These are phyloP conservation scores for Poeciliopsis retropinna DNA, from an alignment of 2,113 vertebrate species.

Conservation along the genomic window DNA sequence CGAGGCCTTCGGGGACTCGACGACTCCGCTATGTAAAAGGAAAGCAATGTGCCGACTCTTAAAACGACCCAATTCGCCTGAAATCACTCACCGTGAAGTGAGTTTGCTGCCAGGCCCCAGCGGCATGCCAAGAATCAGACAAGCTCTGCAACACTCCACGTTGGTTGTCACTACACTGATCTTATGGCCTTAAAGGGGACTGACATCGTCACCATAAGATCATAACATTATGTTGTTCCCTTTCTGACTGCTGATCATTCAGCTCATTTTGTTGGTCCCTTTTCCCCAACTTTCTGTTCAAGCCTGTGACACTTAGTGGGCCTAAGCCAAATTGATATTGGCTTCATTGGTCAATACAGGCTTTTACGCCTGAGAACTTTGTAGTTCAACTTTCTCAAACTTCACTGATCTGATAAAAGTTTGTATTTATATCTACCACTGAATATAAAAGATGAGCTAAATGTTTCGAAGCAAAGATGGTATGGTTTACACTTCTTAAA, in stretches of 20 bases:
- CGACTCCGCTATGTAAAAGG: slow-evolving; percentile 10
- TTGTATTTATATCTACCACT: neutral
- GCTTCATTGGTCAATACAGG: slow-evolving; percentile 13
- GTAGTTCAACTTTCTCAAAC: neutral
- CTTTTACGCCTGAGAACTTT: neutral
- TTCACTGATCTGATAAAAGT: neutral
- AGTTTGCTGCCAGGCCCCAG: slow-evolving; percentile 18
- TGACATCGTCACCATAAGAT: slow-evolving; percentile 15
- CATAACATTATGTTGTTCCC: slow-evolving; percentile 6
- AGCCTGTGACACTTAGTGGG: slow-evolving; percentile 22
- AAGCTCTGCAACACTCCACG: slow-evolving; percentile 13
- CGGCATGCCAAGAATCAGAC: slow-evolving; percentile 19
- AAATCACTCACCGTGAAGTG: slow-evolving; percentile 33
- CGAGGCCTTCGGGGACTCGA: slow-evolving; percentile 13
- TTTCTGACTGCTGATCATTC: slow-evolving; percentile 16
- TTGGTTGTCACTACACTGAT: slow-evolving; percentile 9
- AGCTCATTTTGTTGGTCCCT: neutral
- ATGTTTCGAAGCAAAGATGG: no score
- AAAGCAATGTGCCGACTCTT: slow-evolving; percentile 32
- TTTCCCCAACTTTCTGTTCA: slow-evolving; percentile 7
- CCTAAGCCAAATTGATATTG: slow-evolving; percentile 55
- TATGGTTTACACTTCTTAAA: no score
- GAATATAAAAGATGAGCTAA: neutral
- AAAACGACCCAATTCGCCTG: slow-evolving; percentile 44
- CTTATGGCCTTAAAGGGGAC: slow-evolving; percentile 15